Evolutionary conservation across 2,888 invertebrate species (phyloP).

Genomic region (Tubulanus polymorphus): DNA sequence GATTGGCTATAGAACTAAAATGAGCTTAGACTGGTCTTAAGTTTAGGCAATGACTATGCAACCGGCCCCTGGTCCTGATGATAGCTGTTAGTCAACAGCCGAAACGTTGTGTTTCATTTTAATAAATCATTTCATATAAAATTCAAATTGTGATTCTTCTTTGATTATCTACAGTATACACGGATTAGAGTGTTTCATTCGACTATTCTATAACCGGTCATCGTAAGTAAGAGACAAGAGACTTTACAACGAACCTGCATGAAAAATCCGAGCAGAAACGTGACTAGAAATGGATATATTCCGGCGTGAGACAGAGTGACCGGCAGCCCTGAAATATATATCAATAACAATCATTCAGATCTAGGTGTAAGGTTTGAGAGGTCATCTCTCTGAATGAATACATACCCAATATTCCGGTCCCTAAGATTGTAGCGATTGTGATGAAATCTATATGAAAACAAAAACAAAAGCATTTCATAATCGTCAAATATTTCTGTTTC

Average conservation of each 20-base stretch:
- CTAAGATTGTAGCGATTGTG: slow-evolving; percentile 49
- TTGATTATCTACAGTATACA: too few species aligned
- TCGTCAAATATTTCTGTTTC: too few species aligned
- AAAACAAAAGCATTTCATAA: background rate
- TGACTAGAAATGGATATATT: slow-evolving; percentile 44
- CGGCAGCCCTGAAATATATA: slow-evolving; percentile 39
- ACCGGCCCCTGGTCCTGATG: too few species aligned
- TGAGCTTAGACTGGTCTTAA: too few species aligned
- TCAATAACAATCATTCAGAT: background rate
- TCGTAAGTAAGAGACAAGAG: background rate
- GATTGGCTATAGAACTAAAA: too few species aligned
- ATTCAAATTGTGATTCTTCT: too few species aligned
- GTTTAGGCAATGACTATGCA: too few species aligned
- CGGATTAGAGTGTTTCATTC: too few species aligned
- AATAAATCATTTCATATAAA: too few species aligned
- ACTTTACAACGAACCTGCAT: slow-evolving; percentile 33
- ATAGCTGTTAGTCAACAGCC: too few species aligned
- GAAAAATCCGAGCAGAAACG: slow-evolving; percentile 39
- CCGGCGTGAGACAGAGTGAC: slow-evolving; percentile 44
- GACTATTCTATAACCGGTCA: too few species aligned
- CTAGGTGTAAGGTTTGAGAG: background rate
- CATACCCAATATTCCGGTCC: slow-evolving; percentile 49
- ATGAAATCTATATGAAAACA: slow-evolving; percentile 42
- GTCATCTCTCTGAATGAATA: background rate
- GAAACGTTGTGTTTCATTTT: too few species aligned